Evolutionary conservation across 1,140 invertebrate species (phyloP).

Genomic region (Procambarus virginalis): DNA sequence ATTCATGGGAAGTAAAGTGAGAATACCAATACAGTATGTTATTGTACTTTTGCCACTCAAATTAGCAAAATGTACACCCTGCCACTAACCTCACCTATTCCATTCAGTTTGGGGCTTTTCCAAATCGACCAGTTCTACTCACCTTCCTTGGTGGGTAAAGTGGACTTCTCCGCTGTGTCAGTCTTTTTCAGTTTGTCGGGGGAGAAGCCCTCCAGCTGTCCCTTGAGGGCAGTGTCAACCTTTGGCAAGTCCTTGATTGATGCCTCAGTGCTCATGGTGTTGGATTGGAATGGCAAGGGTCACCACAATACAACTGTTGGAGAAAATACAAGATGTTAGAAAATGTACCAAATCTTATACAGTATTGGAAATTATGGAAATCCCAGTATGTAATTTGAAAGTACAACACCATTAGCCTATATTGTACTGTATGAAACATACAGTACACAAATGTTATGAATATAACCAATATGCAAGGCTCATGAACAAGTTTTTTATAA

Average conservation of each 20-base stretch:
- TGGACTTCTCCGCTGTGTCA: conserved; percentile 93
- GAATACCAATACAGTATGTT: not conserved
- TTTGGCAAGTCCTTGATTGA: conserved; percentile 91
- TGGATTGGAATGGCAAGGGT: conserved; percentile 2
- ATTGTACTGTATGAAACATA: too few relatives aligned
- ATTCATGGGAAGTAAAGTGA: not conserved
- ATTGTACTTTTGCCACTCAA: not conserved
- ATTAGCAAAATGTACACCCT: not conserved
- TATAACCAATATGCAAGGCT: too few relatives aligned
- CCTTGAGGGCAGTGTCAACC: conserved; percentile 89
- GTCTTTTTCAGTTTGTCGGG: conserved; percentile 90
- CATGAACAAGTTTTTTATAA: too few relatives aligned
- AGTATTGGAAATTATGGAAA: not conserved
- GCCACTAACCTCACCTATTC: too few relatives aligned
- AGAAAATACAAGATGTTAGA: not conserved
- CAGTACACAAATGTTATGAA: too few relatives aligned
- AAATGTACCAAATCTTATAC: not conserved
- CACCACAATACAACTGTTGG: not conserved
- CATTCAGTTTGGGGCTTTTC: too few relatives aligned
- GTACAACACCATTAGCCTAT: too few relatives aligned
- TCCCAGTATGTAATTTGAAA: not conserved
- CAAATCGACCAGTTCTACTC: conserved; percentile 71
- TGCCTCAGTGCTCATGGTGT: conserved; percentile 72
- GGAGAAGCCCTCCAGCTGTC: conserved; percentile 89
- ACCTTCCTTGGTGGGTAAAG: conserved; percentile 95